Evolutionary conservation across 2,113 vertebrate species (phyloP).

Genomic region (Rafetus swinhoei): DNA sequence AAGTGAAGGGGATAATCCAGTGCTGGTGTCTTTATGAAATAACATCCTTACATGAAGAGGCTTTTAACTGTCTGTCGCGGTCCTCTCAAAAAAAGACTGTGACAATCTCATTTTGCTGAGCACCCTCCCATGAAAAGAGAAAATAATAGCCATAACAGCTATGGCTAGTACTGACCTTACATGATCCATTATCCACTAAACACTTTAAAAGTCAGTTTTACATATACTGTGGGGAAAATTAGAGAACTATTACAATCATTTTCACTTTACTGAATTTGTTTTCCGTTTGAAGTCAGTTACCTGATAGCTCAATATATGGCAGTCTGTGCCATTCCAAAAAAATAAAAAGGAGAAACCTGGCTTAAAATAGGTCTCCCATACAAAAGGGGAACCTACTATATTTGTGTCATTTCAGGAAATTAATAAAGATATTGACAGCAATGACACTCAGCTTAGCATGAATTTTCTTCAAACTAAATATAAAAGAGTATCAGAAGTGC

Average conservation of each 20-base stretch:
- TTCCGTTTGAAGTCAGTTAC: conserved; percentile 75
- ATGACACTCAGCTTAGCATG: conserved; percentile 40
- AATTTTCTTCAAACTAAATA: conserved; percentile 69
- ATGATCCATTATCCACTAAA: conserved; percentile 86
- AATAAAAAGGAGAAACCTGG: conserved; percentile 32
- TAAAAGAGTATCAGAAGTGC: conserved; percentile 75
- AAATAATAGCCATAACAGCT: conserved; percentile 84
- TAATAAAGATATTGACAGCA: conserved; percentile 35
- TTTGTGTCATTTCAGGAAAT: conserved; percentile 47
- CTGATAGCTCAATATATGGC: conserved; percentile 70
- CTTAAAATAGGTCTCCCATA: conserved; percentile 48
- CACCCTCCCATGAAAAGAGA: conserved; percentile 86
- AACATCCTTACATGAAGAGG: conserved; percentile 91
- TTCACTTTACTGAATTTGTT: conserved; percentile 80
- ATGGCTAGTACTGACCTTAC: conserved; percentile 83
- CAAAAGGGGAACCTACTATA: conserved; percentile 31
- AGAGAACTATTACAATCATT: conserved; percentile 78
- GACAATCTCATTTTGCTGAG: conserved; percentile 88
- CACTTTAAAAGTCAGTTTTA: conserved; percentile 87
- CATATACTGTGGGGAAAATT: conserved; percentile 77
- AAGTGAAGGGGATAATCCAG: conserved; percentile 89
- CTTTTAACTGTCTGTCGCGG: conserved; percentile 89
- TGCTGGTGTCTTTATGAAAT: conserved; percentile 89
- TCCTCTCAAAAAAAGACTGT: conserved; percentile 83
- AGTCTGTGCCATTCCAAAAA: conserved; percentile 26